phyloP scores from a whole-genome alignment of 1,140 invertebrate genomes.

The Papilio glaucus region DNA sequence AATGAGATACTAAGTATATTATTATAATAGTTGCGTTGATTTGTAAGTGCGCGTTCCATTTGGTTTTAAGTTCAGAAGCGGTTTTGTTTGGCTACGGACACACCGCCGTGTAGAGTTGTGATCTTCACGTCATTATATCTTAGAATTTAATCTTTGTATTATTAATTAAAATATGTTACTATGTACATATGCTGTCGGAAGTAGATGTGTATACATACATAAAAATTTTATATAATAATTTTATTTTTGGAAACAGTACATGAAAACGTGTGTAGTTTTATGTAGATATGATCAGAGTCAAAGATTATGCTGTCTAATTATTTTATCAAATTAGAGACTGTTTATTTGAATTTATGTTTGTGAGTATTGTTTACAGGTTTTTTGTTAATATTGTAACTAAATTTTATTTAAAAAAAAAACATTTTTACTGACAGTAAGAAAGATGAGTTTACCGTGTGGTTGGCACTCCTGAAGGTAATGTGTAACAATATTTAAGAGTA shows the following conservation, averaged over 20 bases:
- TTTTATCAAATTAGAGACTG: background rate
- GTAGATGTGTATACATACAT: no score
- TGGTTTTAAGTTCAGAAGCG: constrained; percentile 47
- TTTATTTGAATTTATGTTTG: no score
- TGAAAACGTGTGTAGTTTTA: background rate
- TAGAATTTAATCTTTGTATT: background rate
- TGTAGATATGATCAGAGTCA: background rate
- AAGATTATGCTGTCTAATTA: background rate
- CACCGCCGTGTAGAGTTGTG: constrained; percentile 4
- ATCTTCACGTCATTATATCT: background rate
- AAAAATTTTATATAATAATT: background rate
- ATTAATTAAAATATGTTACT: no score
- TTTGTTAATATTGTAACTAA: no score
- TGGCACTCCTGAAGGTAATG: background rate
- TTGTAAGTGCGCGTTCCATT: constrained; percentile 58
- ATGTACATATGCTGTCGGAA: no score
- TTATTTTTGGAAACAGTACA: background rate
- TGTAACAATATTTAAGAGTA: constrained; percentile 42
- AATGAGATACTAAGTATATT: constrained; percentile 55
- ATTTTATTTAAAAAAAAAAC: no score
- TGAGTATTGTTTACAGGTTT: no score
- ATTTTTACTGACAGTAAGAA: no score
- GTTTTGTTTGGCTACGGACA: constrained; percentile 25
- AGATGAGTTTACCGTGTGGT: background rate
- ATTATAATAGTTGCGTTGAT: constrained; percentile 61